Conservation (phyloP, 2,113 vertebrate genomes). For the Mustela lutreola region DNA sequence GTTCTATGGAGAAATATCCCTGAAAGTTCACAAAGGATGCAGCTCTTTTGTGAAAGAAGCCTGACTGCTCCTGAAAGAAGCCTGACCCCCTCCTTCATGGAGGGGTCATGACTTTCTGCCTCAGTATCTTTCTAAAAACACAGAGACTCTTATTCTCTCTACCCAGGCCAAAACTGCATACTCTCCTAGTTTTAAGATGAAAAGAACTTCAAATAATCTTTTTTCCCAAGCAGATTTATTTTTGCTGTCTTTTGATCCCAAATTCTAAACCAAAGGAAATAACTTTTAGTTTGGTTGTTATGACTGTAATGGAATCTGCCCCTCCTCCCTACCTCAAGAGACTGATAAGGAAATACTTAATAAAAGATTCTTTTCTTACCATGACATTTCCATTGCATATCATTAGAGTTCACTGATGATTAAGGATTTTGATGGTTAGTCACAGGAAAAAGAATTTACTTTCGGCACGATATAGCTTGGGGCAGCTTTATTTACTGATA, state of each 20-base stretch:
- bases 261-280: slow-evolving; percentile 59
- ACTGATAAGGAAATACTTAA: slow-evolving; percentile 17
- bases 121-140: background rate
- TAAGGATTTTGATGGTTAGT: slow-evolving; percentile 35
- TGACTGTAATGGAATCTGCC: background rate
- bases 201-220: slow-evolving; percentile 59
- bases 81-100: background rate
- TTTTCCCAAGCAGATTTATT: slow-evolving; percentile 60
- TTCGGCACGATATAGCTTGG: background rate
- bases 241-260: slow-evolving; percentile 63
- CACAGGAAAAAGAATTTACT: slow-evolving; percentile 16
- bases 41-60: background rate
- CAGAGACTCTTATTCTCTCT: slow-evolving; percentile 13
- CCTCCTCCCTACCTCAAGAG: background rate
- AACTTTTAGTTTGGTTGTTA: slow-evolving; percentile 60
- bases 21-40: background rate
- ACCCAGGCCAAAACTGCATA: slow-evolving; percentile 2
- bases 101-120: background rate
- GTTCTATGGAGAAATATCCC: background rate
- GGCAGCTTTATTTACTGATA: background rate
- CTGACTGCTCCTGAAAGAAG: background rate
- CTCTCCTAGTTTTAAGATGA: slow-evolving; percentile 53
- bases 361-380: background rate
- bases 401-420: slow-evolving; percentile 24
- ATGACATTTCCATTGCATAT: background rate